Conservation (phyloP, 2,113 vertebrate genomes). For the Rhegmatorhina hoffmannsi region DNA sequence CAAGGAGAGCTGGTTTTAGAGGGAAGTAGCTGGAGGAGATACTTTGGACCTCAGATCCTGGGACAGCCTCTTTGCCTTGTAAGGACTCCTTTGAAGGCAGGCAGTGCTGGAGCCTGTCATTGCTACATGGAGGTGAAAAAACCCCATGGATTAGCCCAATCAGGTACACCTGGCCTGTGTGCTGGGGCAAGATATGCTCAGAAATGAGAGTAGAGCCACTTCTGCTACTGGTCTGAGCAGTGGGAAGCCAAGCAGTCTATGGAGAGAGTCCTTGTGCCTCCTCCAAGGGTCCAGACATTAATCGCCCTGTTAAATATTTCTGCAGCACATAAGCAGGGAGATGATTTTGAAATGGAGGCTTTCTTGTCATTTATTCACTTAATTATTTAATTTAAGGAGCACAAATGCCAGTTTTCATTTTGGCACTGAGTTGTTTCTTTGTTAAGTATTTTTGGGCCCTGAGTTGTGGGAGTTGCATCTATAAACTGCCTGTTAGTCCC, state of each 20-base stretch:
- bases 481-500: neutral
- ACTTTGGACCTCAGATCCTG: neutral
- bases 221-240: neutral
- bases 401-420: neutral
- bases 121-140: neutral
- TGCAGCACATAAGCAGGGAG: neutral
- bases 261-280: neutral
- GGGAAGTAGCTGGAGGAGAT: neutral
- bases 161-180: accelerated
- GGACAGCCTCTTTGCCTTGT: neutral
- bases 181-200: neutral
- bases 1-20: neutral
- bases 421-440: neutral
- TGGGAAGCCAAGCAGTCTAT: neutral
- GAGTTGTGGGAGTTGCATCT: neutral
- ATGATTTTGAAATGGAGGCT: neutral
- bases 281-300: neutral
- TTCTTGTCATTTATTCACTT: neutral
- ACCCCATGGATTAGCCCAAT: accelerated
- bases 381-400: neutral
- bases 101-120: neutral
- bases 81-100: neutral
- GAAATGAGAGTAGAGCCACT: neutral
- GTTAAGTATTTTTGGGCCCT: neutral
- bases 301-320: neutral